These are phyloP conservation scores for Aphaenogaster ashmeadi DNA, from an alignment of 1,140 invertebrate species.

Conservation along the genomic window DNA sequence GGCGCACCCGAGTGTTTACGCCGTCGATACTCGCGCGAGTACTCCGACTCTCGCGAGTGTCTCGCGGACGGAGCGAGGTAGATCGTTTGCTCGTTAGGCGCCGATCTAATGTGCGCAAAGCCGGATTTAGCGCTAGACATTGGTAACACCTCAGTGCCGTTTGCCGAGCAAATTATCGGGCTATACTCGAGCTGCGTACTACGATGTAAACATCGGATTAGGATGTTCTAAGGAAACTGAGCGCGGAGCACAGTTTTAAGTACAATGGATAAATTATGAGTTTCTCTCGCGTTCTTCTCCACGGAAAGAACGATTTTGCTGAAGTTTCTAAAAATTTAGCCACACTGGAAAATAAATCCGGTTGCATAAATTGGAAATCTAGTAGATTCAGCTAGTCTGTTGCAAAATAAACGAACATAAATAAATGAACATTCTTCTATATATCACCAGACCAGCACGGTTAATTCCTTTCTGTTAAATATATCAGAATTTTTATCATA, in stretches of 20 bases:
- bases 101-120: constrained; percentile 27
- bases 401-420: no score
- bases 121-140: constrained; percentile 41
- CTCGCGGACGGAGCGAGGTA: not conserved
- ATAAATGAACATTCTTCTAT: no score
- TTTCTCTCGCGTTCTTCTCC: not conserved
- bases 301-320: no score
- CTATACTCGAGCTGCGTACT: constrained; percentile 23
- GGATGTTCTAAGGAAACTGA: constrained; percentile 20
- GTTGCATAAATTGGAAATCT: no score
- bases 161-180: constrained; percentile 50
- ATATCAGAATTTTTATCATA: no score
- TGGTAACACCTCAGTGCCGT: constrained; percentile 17
- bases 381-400: no score
- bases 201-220: constrained; percentile 39
- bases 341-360: no score
- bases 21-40: not conserved
- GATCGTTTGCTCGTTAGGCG: constrained; percentile 4
- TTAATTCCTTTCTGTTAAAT: no score
- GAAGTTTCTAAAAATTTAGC: no score
- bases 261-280: not conserved
- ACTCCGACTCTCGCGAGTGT: not conserved
- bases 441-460: no score
- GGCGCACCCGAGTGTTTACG: not conserved
- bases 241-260: not conserved